A percentile compares a stretch with the other conserved stretches of the same genome.
These are phyloP conservation scores for Phocoena phocoena DNA, from an alignment of 2,113 vertebrate species.

Conservation along the genomic window DNA sequence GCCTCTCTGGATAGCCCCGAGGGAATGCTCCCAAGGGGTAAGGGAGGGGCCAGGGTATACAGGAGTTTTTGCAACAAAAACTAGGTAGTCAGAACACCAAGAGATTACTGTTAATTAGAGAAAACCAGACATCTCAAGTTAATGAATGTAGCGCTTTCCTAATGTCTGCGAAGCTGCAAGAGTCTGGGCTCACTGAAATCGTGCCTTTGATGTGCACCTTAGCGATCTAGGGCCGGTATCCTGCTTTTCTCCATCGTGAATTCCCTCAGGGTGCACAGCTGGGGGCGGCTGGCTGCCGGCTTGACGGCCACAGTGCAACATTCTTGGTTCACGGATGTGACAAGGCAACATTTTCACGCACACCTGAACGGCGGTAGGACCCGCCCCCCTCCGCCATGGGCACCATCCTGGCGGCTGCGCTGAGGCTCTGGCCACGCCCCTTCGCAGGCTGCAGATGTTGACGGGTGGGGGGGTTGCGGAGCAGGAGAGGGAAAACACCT, in stretches of 20 bases:
- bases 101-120: background rate
- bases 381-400: rapidly evolving
- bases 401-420: rapidly evolving
- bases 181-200: background rate
- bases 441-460: background rate
- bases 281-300: background rate
- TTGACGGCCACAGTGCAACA: background rate
- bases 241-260: background rate
- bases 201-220: background rate
- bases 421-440: background rate
- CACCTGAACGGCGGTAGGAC: too few relatives aligned
- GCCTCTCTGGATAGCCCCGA: background rate
- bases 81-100: background rate
- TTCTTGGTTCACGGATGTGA: background rate
- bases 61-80: background rate
- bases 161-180: background rate
- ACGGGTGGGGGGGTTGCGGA: background rate
- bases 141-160: background rate
- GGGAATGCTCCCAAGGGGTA: background rate
- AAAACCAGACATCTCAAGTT: background rate
- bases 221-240: background rate
- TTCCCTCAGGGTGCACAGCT: background rate
- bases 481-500: background rate
- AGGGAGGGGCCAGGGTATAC: background rate
- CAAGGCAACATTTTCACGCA: background rate